Base-by-base conservation (phyloP, 2,888 invertebrate species). In the Hemithea aestivaria region DNA sequence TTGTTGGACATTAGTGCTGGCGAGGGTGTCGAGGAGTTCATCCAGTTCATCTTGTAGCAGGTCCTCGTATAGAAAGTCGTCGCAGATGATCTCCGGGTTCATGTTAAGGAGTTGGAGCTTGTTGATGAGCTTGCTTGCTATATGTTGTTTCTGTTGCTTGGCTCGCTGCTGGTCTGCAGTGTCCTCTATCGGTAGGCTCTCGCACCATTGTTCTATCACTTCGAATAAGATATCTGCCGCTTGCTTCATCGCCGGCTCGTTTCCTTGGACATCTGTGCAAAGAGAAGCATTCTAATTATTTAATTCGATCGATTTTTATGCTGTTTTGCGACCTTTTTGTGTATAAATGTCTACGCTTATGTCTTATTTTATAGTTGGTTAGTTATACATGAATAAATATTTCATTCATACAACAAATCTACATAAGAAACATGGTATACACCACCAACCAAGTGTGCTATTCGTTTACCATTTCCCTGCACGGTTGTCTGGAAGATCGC, bases 61-160 rank as follows among this genome's bases (percentile, higher is more conserved):
- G 3, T 69, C 53, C 48, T 62, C 56, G 39, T 74, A 76, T 7
- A 74, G 40, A 20, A 51, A 51, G 34, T 66, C 58, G 25, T 75
- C 70, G 5, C 67, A 60, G 1, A 72, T 60, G 38, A 71, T 51
- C 26, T 69, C 65, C 10, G 69, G 68, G 28, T 72, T 66, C 34
- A 69, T 50, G 51, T 75, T 72, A 20, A 75, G 53, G 50, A 69
- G 66, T 2, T 56, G 60, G 27, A 75, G 56, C 56, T 66, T 69
- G 21, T 60, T 52, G 6, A 61, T 53, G 22, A 76, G 37, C 50
- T 52, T 65, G 20, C 41, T 52, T 7, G 54, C 51, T 20, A 68
- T 41, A 10, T 60, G 53, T 48, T 67, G 61, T 51, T 66, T 74
- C 3, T 61, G 33, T 7, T 50, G 47, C 12, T 54, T 45, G 0